Evolutionary conservation across 2,113 vertebrate genomes (phyloP), one percentile per base, ranked within the genome.

Genomic region (Scomber scombrus): DNA sequence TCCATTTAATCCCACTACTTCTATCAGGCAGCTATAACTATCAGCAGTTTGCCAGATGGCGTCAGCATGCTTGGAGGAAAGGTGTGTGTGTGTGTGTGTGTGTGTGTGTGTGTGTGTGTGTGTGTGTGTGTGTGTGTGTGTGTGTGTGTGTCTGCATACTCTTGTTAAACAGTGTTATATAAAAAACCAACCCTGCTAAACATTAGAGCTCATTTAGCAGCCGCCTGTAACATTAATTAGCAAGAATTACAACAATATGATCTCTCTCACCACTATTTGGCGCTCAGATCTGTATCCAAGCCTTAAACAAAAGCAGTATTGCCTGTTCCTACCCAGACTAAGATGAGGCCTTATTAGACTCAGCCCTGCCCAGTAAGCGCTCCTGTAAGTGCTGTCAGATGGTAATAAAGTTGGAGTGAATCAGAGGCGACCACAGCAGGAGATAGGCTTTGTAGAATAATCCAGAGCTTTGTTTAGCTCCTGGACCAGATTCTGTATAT

Each of bases 311-410:
- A 75, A 75, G 55, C 81, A 65, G 75, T 51, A 60, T 70, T 61
- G 58, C 74, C 9, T 73, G 73, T 71, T 58, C 65, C 21, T 26
- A 3, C 23, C 23, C 23, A 26, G 23, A 26, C 23, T 26, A 61
- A 81, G 77, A 46, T 40, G 31, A 78, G 58, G 71, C 67, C 82
- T 75, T 84, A 68, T 83, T 78, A 77, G 56, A 40, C 64, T 13
- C 58, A 61, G 66, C 78, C 79, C 66, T 75, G 74, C 75, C 64
- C 84, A 68, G 74, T 75, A 82, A 82, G 82, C 21, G 11, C 85
- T 85, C 31, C 75, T 79, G 69, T 91, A 92, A 93, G 65, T 90
- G 87, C 60, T 92, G 82, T 89, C 92, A 93, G 93, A 91, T 93
- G 92, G 69, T 85, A 77, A 62, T 90, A 80, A 88, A 92, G 67